These are phyloP conservation scores for Piprites chloris DNA, from an alignment of 2,113 vertebrate genomes.

Conservation along the genomic window DNA sequence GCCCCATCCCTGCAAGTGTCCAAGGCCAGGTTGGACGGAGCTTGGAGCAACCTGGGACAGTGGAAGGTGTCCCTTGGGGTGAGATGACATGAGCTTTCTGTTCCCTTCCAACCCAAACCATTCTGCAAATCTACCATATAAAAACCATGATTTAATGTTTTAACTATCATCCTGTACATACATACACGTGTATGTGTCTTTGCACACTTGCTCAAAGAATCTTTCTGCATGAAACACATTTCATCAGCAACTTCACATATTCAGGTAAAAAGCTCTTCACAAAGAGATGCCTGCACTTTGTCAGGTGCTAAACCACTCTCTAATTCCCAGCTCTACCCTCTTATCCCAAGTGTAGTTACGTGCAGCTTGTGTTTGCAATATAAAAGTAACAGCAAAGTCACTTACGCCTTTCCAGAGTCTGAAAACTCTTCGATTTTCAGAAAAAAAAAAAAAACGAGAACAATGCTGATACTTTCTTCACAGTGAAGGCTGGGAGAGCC, in stretches of 20 bases:
- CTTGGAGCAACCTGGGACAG: not conserved
- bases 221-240: not conserved
- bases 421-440: not conserved
- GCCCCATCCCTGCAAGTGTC: not conserved
- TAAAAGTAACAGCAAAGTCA: not conserved
- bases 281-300: not conserved
- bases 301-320: not conserved
- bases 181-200: accelerated
- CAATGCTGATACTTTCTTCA: not conserved
- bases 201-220: not conserved
- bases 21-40: not conserved
- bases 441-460: not conserved
- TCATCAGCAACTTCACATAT: not conserved
- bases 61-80: not conserved
- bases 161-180: not conserved
- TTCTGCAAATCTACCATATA: not conserved
- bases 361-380: not conserved
- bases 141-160: not conserved
- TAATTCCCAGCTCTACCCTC: not conserved
- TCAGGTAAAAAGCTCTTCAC: not conserved
- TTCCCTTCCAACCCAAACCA: not conserved
- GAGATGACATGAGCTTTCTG: accelerated
- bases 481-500: not conserved
- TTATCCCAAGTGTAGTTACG: no score
- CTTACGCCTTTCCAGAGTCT: not conserved